A percentile compares a stretch with the other conserved stretches of the same genome.
Conservation (phyloP, 2,113 vertebrate species). For the Orientallactaga bullata region DNA sequence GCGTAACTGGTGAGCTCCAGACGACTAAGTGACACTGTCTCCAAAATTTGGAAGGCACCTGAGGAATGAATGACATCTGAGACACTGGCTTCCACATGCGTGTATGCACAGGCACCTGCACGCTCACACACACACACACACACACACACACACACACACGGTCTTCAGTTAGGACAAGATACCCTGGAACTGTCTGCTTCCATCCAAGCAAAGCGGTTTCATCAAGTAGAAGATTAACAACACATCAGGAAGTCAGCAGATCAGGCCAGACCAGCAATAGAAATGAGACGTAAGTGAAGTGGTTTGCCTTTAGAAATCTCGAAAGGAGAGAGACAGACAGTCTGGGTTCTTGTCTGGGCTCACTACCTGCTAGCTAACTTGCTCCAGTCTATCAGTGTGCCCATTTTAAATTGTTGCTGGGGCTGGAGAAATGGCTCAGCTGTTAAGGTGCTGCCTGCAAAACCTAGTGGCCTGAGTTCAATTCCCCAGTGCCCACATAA, state of each 20-base stretch:
- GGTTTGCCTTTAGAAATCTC: neutral
- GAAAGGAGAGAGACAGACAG: neutral
- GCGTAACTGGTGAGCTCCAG: no score
- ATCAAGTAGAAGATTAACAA: fast-evolving
- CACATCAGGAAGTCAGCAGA: neutral
- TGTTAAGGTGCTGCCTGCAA: no score
- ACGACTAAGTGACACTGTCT: no score
- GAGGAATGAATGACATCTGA: no score
- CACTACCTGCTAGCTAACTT: neutral
- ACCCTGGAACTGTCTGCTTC: neutral
- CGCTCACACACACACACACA: no score
- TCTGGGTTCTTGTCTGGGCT: neutral
- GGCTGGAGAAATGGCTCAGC: no score
- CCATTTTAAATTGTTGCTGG: neutral
- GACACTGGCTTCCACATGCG: no score
- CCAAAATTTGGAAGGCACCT: no score
- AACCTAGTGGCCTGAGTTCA: no score
- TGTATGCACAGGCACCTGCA: no score
- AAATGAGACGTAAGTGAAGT: neutral
- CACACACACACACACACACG: no score
- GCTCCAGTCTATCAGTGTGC: fast-evolving
- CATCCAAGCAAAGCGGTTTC: neutral
- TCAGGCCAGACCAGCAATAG: neutral
- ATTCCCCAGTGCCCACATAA: no score
- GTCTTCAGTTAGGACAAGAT: neutral